Evolutionary conservation across 2,888 invertebrate genomes (phyloP).

Genomic region (Pristionchus exspectatus): DNA sequence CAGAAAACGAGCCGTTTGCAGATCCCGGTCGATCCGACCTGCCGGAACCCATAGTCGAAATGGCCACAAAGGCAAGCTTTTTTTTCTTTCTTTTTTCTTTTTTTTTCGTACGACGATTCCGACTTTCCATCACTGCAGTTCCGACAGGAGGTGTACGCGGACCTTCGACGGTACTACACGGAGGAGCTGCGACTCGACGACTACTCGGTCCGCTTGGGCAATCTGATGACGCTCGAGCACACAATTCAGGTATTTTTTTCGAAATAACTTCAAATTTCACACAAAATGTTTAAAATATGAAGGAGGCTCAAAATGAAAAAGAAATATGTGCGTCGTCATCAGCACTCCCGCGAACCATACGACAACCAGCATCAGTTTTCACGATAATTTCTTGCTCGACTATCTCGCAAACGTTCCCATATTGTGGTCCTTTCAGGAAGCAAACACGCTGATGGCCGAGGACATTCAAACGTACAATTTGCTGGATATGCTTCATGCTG

Average conservation of each 20-base stretch:
- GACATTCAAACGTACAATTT: conserved; percentile 12
- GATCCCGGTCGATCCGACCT: neutral
- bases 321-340: too few relatives aligned
- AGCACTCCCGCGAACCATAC: too few relatives aligned
- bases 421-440: neutral
- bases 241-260: neutral
- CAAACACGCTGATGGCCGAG: conserved; percentile 17
- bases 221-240: conserved; percentile 39
- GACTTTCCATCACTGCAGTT: neutral
- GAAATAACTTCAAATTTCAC: too few relatives aligned
- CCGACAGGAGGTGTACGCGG: neutral
- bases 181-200: neutral
- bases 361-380: too few relatives aligned
- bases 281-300: too few relatives aligned
- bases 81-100: neutral
- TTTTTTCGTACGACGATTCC: neutral
- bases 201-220: conserved; percentile 15
- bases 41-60: neutral
- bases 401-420: too few relatives aligned
- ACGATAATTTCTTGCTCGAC: too few relatives aligned
- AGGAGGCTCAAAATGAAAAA: too few relatives aligned
- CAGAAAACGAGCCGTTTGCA: neutral
- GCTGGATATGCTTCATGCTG: conserved; percentile 17
- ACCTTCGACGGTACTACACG: neutral
- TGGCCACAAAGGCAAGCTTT: neutral